Conservation (phyloP, 2,888 invertebrate species). For the Augochlorella aurata region DNA sequence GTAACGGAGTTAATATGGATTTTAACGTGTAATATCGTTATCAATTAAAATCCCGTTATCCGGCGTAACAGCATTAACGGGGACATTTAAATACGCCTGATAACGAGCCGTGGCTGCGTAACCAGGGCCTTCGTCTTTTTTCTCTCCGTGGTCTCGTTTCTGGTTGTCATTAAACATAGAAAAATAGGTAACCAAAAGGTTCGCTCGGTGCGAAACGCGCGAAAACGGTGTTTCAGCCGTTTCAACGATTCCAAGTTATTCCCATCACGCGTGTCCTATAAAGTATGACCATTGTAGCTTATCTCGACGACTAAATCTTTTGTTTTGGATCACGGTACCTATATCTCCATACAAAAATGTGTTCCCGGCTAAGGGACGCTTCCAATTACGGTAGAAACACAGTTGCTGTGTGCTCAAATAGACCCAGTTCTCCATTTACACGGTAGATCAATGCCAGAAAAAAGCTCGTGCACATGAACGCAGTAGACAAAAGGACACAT, state of each 20-base stretch:
- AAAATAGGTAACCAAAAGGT: slow-evolving; percentile 46
- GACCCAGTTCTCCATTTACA: not conserved
- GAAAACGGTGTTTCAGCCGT: slow-evolving; percentile 2
- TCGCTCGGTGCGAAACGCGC: slow-evolving; percentile 12
- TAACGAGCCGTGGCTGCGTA: slow-evolving; percentile 18
- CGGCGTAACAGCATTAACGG: slow-evolving; percentile 39
- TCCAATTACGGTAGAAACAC: not conserved
- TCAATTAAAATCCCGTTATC: slow-evolving; percentile 53
- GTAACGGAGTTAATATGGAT: slow-evolving; percentile 43
- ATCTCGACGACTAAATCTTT: not conserved
- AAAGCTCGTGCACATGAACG: not conserved
- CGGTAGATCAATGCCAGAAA: not conserved
- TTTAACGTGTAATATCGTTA: slow-evolving; percentile 51
- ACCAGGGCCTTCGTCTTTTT: slow-evolving; percentile 30
- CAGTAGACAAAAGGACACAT: not conserved
- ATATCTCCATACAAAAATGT: not conserved
- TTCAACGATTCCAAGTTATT: not conserved
- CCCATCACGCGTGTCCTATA: not conserved
- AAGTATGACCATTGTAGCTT: not conserved
- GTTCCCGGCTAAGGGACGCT: not conserved
- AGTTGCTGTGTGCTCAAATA: not conserved
- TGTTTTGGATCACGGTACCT: not conserved
- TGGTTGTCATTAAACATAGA: slow-evolving; percentile 20
- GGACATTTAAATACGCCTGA: slow-evolving; percentile 41
- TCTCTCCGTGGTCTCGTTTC: not conserved